Percentiles rank a stretch among this genome's conserved stretches.
phyloP scores from a whole-genome alignment of 2,797 vertebrate species.

The Malurus splendens region DNA sequence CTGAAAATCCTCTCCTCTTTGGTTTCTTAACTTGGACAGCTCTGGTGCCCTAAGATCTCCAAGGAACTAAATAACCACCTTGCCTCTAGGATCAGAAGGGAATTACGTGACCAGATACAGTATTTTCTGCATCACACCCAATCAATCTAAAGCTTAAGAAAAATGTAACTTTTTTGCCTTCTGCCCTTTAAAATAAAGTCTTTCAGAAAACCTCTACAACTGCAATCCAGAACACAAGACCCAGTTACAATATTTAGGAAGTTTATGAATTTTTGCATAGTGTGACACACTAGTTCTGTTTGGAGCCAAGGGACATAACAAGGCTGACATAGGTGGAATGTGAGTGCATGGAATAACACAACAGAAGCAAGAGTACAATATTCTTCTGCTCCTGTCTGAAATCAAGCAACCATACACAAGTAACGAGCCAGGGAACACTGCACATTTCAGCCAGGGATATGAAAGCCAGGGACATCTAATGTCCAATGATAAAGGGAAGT shows the following conservation, averaged over 20 bases:
- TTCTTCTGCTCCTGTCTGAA: neutral
- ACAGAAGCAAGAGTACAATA: neutral
- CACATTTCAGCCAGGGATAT: conserved; percentile 26
- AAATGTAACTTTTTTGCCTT: neutral
- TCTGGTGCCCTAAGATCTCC: neutral
- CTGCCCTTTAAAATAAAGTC: neutral
- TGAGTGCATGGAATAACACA: neutral
- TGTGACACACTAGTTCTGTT: neutral
- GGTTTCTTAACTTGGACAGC: neutral
- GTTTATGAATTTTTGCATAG: neutral
- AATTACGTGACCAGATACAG: neutral
- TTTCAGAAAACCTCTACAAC: neutral
- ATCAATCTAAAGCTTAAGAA: neutral
- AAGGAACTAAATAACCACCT: neutral
- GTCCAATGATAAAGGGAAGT: neutral
- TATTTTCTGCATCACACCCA: neutral
- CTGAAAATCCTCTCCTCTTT: neutral
- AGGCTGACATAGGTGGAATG: neutral
- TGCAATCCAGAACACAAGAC: neutral
- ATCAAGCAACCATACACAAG: conserved; percentile 4
- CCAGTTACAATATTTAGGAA: neutral
- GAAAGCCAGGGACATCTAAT: conserved; percentile 19
- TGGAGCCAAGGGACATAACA: neutral
- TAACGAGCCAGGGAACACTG: conserved; percentile 12
- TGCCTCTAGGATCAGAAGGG: neutral